Evolutionary conservation across 2,888 invertebrate species (phyloP), one percentile per base, ranked within the genome.

Genomic region (Eurytoma californica): DNA sequence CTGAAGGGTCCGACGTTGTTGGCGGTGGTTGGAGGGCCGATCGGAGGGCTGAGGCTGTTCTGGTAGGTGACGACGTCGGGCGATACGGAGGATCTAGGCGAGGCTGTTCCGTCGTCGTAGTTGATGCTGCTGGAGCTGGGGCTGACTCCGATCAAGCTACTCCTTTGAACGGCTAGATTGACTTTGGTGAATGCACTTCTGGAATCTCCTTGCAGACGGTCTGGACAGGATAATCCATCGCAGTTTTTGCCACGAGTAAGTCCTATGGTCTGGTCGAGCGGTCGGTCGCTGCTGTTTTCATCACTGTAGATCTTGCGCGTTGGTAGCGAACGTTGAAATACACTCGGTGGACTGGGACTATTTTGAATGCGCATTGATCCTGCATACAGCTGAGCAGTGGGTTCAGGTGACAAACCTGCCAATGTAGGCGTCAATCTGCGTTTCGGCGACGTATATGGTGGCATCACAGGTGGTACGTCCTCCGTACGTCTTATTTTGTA

Each of bases 181-280:
- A 97, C 96, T 92, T 97, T 97, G 0, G 96, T 97, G 86, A 97
- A 97, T 9, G 97, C 97, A 91, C 96, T 96, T 86, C 94, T 94
- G 0, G 89, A 87, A 61, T 89, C 89, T 0, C 82, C 82, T 69
- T 86, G 87, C 58, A 85, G 83, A n/a, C 86, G 83, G 39, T 84
- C 82, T 0, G 84, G 69, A 68, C 86, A 87, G 13, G 85, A 72
- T 9, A 88, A 83, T 0, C 85, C 75, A 20, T 89, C 88, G 83
- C 86, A 89, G 3, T 85, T 82, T 60, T 77, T 80, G 18, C 14
- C 14, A 0, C 73, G 72, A 0, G 69, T 3, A 2, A 79, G 18
- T 65, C 81, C 83, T 61, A 86, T 84, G 1, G 81, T 18, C 3
- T 85, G 72, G 5, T 75, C 69, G 16, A 80, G 75, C 0, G 83